Evolutionary conservation across 2,797 vertebrate species (phyloP), one percentile per base, ranked within the genome.

Genomic region (Peromyscus eremicus): DNA sequence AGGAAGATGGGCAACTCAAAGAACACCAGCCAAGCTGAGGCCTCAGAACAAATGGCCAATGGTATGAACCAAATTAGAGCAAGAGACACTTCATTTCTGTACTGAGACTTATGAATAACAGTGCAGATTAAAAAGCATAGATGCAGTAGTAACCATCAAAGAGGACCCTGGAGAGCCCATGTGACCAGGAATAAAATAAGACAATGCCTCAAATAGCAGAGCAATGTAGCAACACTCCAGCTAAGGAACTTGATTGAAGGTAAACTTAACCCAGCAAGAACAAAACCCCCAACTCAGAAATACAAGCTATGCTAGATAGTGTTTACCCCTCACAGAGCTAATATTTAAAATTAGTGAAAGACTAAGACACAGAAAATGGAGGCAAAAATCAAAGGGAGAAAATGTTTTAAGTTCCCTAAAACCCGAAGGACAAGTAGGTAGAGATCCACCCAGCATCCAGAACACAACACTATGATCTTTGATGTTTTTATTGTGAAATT

Each of bases 11-110:
- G n/a, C 46, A 94, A 62, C 96, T 86, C 84, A 68, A 75, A 80
- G 91, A 89, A 84, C 32, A 66, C 13, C 64, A 79, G 21, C 27
- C 66, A 93, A 75, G 52, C 49, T 94, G 75, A 92, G 43, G 46
- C 57, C 62, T 68, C 76, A 95, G 43, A 87, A 92, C 60, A 95
- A 97, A 95, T 66, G 85, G 40, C 37, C 84, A 23, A 43, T 84
- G 75, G 94, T 40, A 34, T 43, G 66, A 94, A 94, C 64, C 37
- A 80, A 95, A 89, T 91, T 52, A 70, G 77, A 62, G 9, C 46
- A 62, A 95, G 75, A 95, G 52, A n/a, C 25, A 95, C 83, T 60
- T 73, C 80, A 95, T 85, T 91, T 32, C 4, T 64, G 57, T 12
- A 76, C 49, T 88, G 70, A 95, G 49, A 87, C 83, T 62, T 87